phyloP scores from a whole-genome alignment of 1,140 invertebrate genomes.

The Penaeus indicus region DNA sequence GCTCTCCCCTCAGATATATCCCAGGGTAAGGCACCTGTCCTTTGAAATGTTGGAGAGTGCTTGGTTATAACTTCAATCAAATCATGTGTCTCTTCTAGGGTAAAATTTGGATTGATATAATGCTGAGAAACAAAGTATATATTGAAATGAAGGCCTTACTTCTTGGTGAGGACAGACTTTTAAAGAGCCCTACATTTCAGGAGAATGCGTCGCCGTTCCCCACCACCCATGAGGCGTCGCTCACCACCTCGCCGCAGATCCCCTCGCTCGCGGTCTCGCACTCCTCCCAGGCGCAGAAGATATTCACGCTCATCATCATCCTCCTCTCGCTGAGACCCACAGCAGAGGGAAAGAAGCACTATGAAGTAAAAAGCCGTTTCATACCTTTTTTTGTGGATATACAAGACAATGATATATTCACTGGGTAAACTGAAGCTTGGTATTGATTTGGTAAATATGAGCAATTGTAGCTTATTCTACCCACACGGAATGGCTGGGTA shows the following conservation, averaged over 20 bases:
- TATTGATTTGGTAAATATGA: too few species aligned
- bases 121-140: background rate
- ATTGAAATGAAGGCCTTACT: background rate
- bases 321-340: constrained; percentile 24
- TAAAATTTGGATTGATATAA: background rate
- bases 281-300: constrained; percentile 46
- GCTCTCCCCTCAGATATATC: constrained; percentile 70
- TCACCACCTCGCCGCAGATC: constrained; percentile 74
- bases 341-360: too few species aligned
- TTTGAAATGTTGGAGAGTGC: constrained; percentile 5
- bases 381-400: too few species aligned
- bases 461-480: too few species aligned
- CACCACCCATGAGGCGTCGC: constrained; percentile 72
- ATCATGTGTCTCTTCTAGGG: background rate
- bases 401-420: too few species aligned
- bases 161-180: background rate
- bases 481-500: too few species aligned
- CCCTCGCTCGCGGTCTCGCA: constrained; percentile 36
- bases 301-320: constrained; percentile 50
- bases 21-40: constrained; percentile 35
- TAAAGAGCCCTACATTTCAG: background rate
- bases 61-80: background rate
- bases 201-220: constrained; percentile 61
- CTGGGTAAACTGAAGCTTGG: too few species aligned
- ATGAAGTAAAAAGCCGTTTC: too few species aligned